These are phyloP conservation scores for Ammospiza maritima DNA, from an alignment of 2,797 vertebrate genomes.

Conservation along the genomic window DNA sequence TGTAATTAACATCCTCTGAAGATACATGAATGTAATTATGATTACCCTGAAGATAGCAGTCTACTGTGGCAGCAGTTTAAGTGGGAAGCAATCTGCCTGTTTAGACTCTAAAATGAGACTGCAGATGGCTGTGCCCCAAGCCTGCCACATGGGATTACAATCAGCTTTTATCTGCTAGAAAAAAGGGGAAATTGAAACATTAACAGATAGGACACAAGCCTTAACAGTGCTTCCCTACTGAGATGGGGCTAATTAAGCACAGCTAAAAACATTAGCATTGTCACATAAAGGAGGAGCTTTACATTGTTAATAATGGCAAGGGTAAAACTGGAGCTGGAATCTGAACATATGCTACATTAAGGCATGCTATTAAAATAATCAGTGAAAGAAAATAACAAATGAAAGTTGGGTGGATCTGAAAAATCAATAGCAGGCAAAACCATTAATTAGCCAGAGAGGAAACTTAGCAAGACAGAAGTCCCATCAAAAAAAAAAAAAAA, in stretches of 20 bases:
- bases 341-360: constrained; percentile 10
- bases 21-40: neutral
- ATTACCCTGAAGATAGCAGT: neutral
- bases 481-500: neutral
- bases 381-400: constrained; percentile 29
- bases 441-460: neutral
- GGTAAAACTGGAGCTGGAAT: neutral
- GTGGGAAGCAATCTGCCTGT: neutral
- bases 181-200: constrained; percentile 8
- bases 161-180: neutral
- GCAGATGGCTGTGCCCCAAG: neutral
- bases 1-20: neutral
- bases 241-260: neutral
- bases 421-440: constrained; percentile 11
- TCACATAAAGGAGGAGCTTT: constrained; percentile 10
- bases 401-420: constrained; percentile 17
- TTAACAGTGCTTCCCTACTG: neutral
- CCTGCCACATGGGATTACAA: neutral
- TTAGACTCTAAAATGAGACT: neutral
- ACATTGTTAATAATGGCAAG: neutral
- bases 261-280: neutral
- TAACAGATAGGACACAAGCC: neutral
- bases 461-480: neutral
- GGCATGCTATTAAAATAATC: constrained; percentile 9
- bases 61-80: neutral